Conservation (phyloP, 1,140 invertebrate genomes). For the Drosophila repletoides region DNA sequence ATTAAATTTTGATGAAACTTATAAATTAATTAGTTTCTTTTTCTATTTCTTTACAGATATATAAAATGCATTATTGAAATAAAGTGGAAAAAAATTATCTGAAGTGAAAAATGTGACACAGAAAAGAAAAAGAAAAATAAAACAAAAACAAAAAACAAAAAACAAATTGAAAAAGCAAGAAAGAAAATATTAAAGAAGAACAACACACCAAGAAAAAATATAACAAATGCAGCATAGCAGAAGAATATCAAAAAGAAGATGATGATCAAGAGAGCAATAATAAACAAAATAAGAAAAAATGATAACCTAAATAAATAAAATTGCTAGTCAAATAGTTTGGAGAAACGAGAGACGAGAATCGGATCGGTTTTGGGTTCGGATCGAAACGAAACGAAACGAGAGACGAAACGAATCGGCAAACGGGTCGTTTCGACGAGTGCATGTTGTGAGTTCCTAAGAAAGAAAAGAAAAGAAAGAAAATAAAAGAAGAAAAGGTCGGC, state of each 20-base stretch:
- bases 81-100: slow-evolving; percentile 40
- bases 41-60: slow-evolving; percentile 37
- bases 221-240: slow-evolving; percentile 12
- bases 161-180: slow-evolving; percentile 9
- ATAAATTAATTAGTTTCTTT: slow-evolving; percentile 9
- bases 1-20: too few relatives aligned
- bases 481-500: slow-evolving; percentile 6
- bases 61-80: slow-evolving; percentile 46
- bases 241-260: background rate
- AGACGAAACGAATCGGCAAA: slow-evolving; percentile 10
- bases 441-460: slow-evolving; percentile 26
- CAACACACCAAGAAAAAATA: slow-evolving; percentile 11
- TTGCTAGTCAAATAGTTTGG: slow-evolving; percentile 60
- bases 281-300: slow-evolving; percentile 36
- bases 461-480: slow-evolving; percentile 5
- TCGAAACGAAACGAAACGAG: slow-evolving; percentile 1
- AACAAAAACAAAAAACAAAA: slow-evolving; percentile 15
- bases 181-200: background rate
- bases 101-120: slow-evolving; percentile 42
- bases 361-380: background rate
- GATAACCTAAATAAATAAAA: slow-evolving; percentile 69
- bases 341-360: slow-evolving; percentile 1
- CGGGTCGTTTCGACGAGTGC: slow-evolving; percentile 23
- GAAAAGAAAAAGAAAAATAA: background rate
- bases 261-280: slow-evolving; percentile 22